Evolutionary conservation across 2,113 vertebrate genomes (phyloP).

Genomic region (Sprattus sprattus): DNA sequence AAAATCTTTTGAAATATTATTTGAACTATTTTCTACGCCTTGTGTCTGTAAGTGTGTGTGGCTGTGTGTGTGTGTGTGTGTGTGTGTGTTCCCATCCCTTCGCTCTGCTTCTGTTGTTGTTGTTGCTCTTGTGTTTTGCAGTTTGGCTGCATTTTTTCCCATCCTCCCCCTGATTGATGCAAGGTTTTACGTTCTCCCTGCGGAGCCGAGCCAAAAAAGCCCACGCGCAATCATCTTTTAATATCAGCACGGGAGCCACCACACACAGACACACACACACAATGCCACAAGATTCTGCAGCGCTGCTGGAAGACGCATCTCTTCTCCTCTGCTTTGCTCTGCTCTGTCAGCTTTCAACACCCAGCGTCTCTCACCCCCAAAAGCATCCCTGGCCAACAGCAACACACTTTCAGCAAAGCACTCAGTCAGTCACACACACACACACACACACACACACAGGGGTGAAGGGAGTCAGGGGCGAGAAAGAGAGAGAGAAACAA

Average conservation of each 20-base stretch:
- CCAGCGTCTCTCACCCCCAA: neutral
- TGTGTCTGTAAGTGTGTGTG: neutral
- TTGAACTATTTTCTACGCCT: constrained; percentile 67
- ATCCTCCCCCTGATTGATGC: constrained; percentile 66
- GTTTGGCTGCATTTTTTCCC: constrained; percentile 50
- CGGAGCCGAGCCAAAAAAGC: constrained; percentile 58
- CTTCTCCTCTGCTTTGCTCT: neutral
- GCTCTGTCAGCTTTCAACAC: neutral
- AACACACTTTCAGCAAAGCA: neutral
- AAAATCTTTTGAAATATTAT: constrained; percentile 68
- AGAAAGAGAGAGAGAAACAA: no score
- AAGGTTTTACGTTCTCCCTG: constrained; percentile 65
- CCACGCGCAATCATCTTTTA: constrained; percentile 75
- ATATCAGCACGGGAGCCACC: constrained; percentile 69
- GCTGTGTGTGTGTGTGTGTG: neutral
- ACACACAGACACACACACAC: neutral
- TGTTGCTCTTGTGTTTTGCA: constrained; percentile 53
- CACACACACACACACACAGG: no score
- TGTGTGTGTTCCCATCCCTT: neutral
- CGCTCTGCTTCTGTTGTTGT: constrained; percentile 40
- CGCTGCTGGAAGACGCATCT: neutral
- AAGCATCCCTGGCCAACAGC: neutral
- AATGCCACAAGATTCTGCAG: neutral
- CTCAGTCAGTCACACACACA: neutral
- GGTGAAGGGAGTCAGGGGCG: no score